Base-by-base conservation (phyloP, 2,888 invertebrate species). In the Apamea epomidion region DNA sequence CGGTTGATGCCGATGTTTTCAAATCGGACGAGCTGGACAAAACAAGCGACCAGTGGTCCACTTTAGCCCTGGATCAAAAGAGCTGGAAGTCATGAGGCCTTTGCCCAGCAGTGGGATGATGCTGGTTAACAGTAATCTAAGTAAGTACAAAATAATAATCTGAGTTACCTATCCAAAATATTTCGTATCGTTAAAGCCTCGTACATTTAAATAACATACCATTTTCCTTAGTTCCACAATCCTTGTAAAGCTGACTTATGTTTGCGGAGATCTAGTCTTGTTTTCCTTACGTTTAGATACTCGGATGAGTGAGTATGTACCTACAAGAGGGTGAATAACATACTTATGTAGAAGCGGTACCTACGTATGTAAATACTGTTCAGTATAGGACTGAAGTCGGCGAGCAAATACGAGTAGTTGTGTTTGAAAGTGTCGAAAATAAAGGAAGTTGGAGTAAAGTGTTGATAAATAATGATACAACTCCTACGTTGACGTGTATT, bases 311-410 rank as follows among this genome's bases (percentile, higher is more conserved):
- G 54, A 67, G 75, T 69, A 60, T 83, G 72, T 82, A 48, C 25
- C 12, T 54, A 60, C 29, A 45, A 69, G 29, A 51, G 73, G 85
- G 60, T 85, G 69, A 83, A 73, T 85, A 69, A 73, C 29, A 58
- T 64, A 21, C 64, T 72, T 75, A 79, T 45, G 45, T 45, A n/a
- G n/a, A 60, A 76, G 60, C 58, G 60, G 32, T 12, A 65, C 37
- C 21, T n/a, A 68, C 32, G 64, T 76, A 70, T 81, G 76, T 73
- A 81, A 71, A 81, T 85, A 85, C 21, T 81, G 76, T 69, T 69
- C 73, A 54, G 80, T 65, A 18, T 16, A 25, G 10, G 32, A 70
- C 67, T 58, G 74, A 32, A 72, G 21, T 60, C 14, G 25, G n/a
- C 29, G 18, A 32, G 67, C 18, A 81, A 83, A 85, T 81, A 32